Evolutionary conservation across 1,140 invertebrate species (phyloP), one percentile per base, ranked within the genome.

Genomic region (Chlorops oryzae): DNA sequence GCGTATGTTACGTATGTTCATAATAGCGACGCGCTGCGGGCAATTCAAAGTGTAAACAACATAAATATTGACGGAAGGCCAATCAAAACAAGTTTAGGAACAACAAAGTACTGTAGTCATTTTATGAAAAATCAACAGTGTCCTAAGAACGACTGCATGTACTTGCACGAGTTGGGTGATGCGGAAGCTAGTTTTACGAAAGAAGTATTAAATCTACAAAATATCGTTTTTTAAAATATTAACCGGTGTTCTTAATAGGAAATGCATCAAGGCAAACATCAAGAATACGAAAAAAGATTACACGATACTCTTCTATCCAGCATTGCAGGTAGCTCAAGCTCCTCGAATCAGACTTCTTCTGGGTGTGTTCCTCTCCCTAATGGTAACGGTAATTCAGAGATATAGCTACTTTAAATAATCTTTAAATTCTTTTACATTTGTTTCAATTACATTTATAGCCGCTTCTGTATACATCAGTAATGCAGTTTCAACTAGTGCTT

Each of bases 21-120:
- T 60, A 76, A 80, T 62, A 92, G 97, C 70, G 96, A 99, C 80
- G 95, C 96, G 45, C 73, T 99, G 59, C 81, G 90, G 63, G 95
- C 96, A 39, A 98, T 99, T 72, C 86, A 96, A 76, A 87, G 90
- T 72, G 92, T 99, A 54, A 98, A 98, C 78, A 98, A 98, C 78
- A 87, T 94, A 63, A 84, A 85, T 73, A 86, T 99, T 61, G 96
- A 98, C 76, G 92, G 92, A 38, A 80, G 93, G 65, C 87, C 92
- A 52, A 83, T 99, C 59, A 98, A 98, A 80, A 95, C 93, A 52
- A 98, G 94, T 56, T 78, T 99, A 57, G 97, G 97, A 51, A 99
- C 97, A 41, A 99, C 97, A 52, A 99, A 99, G 78, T 99, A 99
- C 77, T 99, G 97, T 82, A 97, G 94, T 73, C 93, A 97, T 77